A percentile compares a stretch with the other conserved stretches of the same genome.
Evolutionary conservation across 2,888 invertebrate genomes (phyloP).

Genomic region (Mythimna pallens): DNA sequence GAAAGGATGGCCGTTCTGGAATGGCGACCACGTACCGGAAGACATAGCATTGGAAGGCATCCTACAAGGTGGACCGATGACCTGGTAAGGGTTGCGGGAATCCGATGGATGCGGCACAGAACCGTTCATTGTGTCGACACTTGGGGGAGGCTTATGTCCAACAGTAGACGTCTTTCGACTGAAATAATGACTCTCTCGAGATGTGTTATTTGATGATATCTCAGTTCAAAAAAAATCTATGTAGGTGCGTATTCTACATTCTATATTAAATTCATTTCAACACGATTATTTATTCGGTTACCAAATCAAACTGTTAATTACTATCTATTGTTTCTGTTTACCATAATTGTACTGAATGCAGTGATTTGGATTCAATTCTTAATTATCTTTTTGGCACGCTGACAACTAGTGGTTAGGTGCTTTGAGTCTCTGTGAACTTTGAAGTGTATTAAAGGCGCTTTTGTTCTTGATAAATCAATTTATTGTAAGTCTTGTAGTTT

Average conservation of each 20-base stretch:
- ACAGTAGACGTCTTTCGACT: too few species aligned
- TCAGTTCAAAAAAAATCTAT: not conserved
- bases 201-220: too few species aligned
- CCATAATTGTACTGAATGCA: slow-evolving; percentile 53
- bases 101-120: too few species aligned
- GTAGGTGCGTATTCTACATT: not conserved
- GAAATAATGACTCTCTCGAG: too few species aligned
- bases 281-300: slow-evolving; percentile 42
- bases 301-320: slow-evolving; percentile 62
- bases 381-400: slow-evolving; percentile 69
- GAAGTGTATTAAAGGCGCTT: slow-evolving; percentile 5
- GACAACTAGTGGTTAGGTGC: slow-evolving; percentile 59
- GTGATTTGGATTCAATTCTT: slow-evolving; percentile 60
- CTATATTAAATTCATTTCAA: slow-evolving; percentile 17
- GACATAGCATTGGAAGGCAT: too few species aligned
- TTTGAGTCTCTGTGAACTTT: slow-evolving; percentile 33
- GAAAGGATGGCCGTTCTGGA: too few species aligned
- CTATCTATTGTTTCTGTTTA: slow-evolving; percentile 63
- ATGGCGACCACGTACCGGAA: too few species aligned
- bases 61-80: too few species aligned
- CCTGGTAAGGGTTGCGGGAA: too few species aligned
- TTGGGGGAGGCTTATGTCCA: too few species aligned
- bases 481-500: not conserved
- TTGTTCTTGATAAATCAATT: slow-evolving; percentile 22
- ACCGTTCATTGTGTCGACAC: too few species aligned